phyloP scores from a whole-genome alignment of 2,797 vertebrate species.

The Okamejei kenojei region DNA sequence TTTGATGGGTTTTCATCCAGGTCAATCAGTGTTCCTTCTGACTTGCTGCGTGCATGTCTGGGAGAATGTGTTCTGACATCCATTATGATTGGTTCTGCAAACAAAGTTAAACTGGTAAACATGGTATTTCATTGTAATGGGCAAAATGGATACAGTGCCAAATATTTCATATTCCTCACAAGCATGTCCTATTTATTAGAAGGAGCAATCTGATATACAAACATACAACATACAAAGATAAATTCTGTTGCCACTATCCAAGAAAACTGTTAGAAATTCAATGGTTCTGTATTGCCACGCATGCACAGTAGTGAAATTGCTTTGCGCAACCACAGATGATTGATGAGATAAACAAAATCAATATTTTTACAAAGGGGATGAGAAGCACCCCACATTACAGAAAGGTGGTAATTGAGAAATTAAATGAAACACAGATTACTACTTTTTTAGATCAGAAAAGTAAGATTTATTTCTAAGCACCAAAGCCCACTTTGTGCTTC shows the following conservation, averaged over 20 bases:
- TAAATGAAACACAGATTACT: neutral
- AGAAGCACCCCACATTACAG: neutral
- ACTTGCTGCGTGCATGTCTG: conserved; percentile 64
- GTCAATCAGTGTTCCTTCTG: conserved; percentile 80
- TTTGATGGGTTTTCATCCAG: conserved; percentile 57
- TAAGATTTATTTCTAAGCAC: neutral
- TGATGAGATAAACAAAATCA: neutral
- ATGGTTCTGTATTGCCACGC: too few species aligned
- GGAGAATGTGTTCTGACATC: conserved; percentile 56
- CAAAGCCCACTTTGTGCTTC: neutral
- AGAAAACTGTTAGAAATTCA: neutral
- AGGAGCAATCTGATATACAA: neutral
- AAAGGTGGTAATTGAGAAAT: neutral
- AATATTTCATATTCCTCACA: neutral
- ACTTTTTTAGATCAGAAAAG: neutral
- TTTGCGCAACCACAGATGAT: neutral
- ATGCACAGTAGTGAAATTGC: neutral
- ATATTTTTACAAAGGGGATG: neutral
- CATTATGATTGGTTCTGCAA: conserved; percentile 66
- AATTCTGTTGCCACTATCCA: neutral
- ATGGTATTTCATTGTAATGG: neutral
- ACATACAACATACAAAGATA: neutral
- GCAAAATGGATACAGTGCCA: neutral
- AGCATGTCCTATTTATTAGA: neutral
- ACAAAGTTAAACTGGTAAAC: neutral